These are phyloP conservation scores for Lichenostomus cassidix DNA, from an alignment of 2,113 vertebrate species.

Conservation along the genomic window DNA sequence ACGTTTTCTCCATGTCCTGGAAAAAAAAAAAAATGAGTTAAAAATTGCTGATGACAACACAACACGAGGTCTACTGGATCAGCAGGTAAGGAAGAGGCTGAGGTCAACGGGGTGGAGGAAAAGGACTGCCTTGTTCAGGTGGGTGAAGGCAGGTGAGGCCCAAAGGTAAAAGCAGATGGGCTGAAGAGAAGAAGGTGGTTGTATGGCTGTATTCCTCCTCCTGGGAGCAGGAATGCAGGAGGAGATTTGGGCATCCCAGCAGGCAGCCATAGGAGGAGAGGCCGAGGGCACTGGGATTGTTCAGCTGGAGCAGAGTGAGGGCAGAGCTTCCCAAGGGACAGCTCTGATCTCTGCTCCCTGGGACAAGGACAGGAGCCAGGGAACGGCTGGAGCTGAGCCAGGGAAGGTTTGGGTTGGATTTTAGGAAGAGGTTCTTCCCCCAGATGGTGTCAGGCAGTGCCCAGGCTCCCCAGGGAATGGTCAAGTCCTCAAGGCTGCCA, in stretches of 20 bases:
- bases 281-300: background rate
- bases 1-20: background rate
- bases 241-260: background rate
- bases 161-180: background rate
- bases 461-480: background rate
- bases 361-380: background rate
- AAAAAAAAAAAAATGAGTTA: background rate
- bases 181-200: background rate
- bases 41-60: background rate
- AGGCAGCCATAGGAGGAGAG: background rate
- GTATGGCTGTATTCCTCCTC: accelerated
- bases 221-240: background rate
- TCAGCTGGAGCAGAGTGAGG: background rate
- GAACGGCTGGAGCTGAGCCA: background rate
- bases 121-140: background rate
- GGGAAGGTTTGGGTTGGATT: background rate
- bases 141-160: background rate
- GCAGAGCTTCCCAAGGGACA: background rate
- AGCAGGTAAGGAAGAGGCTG: background rate
- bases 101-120: background rate
- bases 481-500: accelerated
- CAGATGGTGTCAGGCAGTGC: background rate
- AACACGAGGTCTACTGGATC: background rate
- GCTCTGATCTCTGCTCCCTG: background rate
- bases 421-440: background rate